phyloP scores from a whole-genome alignment of 1,140 invertebrate species.

The Araneus ventricosus region DNA sequence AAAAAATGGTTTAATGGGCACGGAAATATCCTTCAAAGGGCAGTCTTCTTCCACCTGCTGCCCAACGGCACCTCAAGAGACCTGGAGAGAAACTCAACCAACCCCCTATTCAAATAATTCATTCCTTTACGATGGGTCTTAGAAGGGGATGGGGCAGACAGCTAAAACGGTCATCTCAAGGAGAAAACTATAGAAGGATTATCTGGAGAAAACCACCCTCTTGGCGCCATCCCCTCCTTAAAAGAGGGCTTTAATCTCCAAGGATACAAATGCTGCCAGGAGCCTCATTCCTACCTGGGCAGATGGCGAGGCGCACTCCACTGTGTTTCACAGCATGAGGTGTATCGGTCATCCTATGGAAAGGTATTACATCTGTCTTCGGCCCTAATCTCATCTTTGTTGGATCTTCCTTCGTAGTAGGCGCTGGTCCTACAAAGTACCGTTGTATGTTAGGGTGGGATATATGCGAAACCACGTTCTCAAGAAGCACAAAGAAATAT shows the following conservation, averaged over 20 bases:
- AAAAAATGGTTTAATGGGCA: no score
- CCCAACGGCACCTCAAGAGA: not conserved
- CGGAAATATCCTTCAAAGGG: no score
- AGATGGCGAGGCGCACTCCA: not conserved
- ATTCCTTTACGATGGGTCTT: not conserved
- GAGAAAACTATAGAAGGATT: not conserved
- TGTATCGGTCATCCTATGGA: not conserved
- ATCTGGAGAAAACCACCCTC: not conserved
- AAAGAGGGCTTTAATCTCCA: not conserved
- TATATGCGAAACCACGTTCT: not conserved
- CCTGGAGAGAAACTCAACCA: not conserved
- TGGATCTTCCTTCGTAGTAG: not conserved
- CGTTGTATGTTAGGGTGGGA: not conserved
- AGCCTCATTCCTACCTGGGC: not conserved
- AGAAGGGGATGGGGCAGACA: not conserved
- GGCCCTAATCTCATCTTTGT: conserved; percentile 7
- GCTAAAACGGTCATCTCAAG: conserved; percentile 8
- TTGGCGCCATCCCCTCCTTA: not conserved
- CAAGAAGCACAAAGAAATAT: not conserved
- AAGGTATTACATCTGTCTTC: conserved; percentile 30
- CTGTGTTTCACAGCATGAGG: conserved; percentile 18
- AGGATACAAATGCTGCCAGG: not conserved
- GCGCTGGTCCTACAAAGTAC: not conserved
- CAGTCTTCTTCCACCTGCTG: no score
- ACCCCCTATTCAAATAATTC: conserved; percentile 30